Conservation (phyloP, 2,888 invertebrate species). For the Synanthedon myopaeformis region DNA sequence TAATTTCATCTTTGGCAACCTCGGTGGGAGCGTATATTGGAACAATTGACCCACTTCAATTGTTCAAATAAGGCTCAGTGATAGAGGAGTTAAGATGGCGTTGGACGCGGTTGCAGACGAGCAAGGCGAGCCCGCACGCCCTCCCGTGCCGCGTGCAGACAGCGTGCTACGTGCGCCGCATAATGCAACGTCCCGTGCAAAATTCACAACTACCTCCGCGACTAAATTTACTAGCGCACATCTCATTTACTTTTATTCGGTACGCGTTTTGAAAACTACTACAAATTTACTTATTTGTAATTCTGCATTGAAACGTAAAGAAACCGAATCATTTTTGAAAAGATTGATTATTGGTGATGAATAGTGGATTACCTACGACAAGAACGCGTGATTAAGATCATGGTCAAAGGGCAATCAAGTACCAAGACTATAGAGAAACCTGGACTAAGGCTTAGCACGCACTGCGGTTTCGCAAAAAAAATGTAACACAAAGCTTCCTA, state of each 20-base stretch:
- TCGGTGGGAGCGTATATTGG: too few relatives aligned
- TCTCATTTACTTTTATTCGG: slow-evolving; percentile 63
- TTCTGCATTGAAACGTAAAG: slow-evolving; percentile 18
- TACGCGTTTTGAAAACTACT: slow-evolving; percentile 37
- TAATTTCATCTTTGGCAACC: too few relatives aligned
- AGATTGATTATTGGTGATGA: too few relatives aligned
- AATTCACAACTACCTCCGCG: slow-evolving; percentile 63
- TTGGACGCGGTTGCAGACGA: slow-evolving; percentile 21
- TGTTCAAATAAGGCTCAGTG: slow-evolving; percentile 49
- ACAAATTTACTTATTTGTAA: slow-evolving; percentile 6
- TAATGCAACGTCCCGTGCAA: slow-evolving; percentile 60
- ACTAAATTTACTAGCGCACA: slow-evolving; percentile 59
- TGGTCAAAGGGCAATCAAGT: too few relatives aligned
- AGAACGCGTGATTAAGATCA: too few relatives aligned
- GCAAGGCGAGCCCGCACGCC: slow-evolving; percentile 24
- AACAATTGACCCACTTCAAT: too few relatives aligned
- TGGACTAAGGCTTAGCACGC: too few relatives aligned
- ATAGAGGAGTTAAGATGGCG: slow-evolving; percentile 39
- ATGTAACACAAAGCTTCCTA: too few relatives aligned
- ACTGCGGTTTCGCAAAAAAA: too few relatives aligned
- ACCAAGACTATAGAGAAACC: too few relatives aligned
- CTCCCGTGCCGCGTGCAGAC: slow-evolving; percentile 44
- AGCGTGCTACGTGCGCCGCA: slow-evolving; percentile 62
- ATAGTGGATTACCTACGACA: too few relatives aligned
- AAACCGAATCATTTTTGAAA: slow-evolving; percentile 2